These are phyloP conservation scores for Siniperca undulata DNA, from an alignment of 2,797 vertebrate species.

Conservation along the genomic window DNA sequence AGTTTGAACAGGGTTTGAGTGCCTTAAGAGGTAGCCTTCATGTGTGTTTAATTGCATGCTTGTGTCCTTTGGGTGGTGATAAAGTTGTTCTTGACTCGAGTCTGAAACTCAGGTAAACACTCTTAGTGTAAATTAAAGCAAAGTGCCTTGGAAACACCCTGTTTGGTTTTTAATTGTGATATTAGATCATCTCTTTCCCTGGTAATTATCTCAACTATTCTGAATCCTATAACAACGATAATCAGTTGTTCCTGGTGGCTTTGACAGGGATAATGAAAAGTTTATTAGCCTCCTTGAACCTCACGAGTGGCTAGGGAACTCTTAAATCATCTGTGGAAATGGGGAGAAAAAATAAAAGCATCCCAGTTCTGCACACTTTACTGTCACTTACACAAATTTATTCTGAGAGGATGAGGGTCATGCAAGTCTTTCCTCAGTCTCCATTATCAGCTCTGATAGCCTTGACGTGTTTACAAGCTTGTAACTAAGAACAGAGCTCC, in stretches of 20 bases:
- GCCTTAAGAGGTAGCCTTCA: background rate
- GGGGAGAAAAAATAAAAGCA: background rate
- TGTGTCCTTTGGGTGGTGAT: conserved; percentile 53
- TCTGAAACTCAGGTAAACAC: conserved; percentile 66
- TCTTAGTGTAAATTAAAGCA: conserved; percentile 63
- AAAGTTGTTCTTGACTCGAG: conserved; percentile 45
- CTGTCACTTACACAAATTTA: conserved; percentile 21
- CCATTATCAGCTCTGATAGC: conserved; percentile 31
- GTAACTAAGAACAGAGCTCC: conserved; percentile 29
- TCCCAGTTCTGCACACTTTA: conserved; percentile 23
- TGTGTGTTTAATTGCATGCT: conserved; percentile 54
- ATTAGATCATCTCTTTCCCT: conserved; percentile 76
- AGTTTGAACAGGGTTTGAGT: conserved; percentile 34
- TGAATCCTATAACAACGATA: conserved; percentile 79
- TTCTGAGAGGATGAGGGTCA: conserved; percentile 34
- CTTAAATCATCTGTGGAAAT: conserved; percentile 65
- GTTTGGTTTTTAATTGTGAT: conserved; percentile 78
- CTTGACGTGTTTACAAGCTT: conserved; percentile 55
- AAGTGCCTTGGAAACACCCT: conserved; percentile 58
- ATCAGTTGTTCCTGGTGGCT: conserved; percentile 77
- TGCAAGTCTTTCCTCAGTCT: conserved; percentile 14
- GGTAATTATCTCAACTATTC: conserved; percentile 78
- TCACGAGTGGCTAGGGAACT: conserved; percentile 68
- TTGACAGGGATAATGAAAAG: conserved; percentile 82
- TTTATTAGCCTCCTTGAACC: conserved; percentile 80